These are phyloP conservation scores for Thermophis baileyi DNA, from an alignment of 2,113 vertebrate species.

Conservation along the genomic window DNA sequence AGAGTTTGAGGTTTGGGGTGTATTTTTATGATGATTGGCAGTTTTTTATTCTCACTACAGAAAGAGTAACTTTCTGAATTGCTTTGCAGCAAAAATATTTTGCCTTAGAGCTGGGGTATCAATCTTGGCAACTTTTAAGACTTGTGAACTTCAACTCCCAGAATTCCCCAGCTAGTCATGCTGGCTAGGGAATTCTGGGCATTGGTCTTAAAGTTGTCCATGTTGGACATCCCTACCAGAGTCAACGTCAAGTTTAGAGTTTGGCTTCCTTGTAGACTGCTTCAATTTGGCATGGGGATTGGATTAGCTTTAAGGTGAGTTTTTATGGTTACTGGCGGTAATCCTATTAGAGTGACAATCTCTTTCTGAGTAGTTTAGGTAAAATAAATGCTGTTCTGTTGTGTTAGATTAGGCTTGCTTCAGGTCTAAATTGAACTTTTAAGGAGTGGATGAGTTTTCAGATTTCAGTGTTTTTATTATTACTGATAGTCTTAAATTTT, in stretches of 20 bases:
- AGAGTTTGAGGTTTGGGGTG: not conserved
- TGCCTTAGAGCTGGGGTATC: not conserved
- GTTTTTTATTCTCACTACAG: not conserved
- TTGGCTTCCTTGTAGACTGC: not conserved
- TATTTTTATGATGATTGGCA: not conserved
- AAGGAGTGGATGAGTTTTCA: not conserved
- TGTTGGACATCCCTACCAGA: not conserved
- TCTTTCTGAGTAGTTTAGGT: too few species aligned
- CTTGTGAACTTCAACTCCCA: not conserved
- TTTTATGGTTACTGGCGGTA: not conserved
- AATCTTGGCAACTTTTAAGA: not conserved
- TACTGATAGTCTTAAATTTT: not conserved
- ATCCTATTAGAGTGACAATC: not conserved
- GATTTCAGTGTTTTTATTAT: not conserved
- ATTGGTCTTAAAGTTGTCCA: not conserved
- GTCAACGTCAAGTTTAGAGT: not conserved
- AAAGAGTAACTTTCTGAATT: not conserved
- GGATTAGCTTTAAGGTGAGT: not conserved
- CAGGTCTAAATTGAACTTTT: not conserved
- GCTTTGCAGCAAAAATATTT: not conserved
- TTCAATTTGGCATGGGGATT: not conserved
- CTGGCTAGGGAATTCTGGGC: not conserved
- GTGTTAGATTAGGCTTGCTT: not conserved
- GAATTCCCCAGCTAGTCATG: not conserved
- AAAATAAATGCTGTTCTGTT: too few species aligned